Percentiles rank a stretch among this genome's conserved stretches.
phyloP scores from a whole-genome alignment of 1,140 invertebrate species.

The Zaprionus kolodkinae region DNA sequence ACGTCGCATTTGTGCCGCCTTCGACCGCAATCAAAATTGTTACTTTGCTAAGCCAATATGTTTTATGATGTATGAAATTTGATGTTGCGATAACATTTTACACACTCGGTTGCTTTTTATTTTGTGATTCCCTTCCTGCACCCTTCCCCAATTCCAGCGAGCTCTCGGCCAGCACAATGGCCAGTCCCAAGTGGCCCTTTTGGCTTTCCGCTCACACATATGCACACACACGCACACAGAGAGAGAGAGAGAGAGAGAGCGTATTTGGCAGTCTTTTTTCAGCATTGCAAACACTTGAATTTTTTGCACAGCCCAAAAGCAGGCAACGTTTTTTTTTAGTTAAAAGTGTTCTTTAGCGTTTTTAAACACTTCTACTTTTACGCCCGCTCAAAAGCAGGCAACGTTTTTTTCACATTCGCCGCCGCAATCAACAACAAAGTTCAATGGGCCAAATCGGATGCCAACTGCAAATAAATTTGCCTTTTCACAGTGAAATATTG shows the following conservation, averaged over 20 bases:
- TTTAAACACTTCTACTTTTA: slow-evolving; percentile 40
- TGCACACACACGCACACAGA: not conserved
- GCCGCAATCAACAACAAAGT: slow-evolving; percentile 72
- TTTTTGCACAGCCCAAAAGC: slow-evolving; percentile 27
- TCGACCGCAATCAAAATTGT: slow-evolving; percentile 81
- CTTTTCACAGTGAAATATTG: slow-evolving; percentile 74
- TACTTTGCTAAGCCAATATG: slow-evolving; percentile 82
- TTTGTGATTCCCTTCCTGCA: slow-evolving; percentile 37
- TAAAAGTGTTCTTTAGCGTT: slow-evolving; percentile 40
- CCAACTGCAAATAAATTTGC: slow-evolving; percentile 75
- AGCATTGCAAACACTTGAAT: slow-evolving; percentile 36
- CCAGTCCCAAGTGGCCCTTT: slow-evolving; percentile 21
- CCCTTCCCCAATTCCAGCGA: not conserved
- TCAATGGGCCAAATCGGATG: slow-evolving; percentile 72
- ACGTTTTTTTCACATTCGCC: slow-evolving; percentile 25
- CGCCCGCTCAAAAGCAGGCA: slow-evolving; percentile 16
- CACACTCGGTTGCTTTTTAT: slow-evolving; percentile 76
- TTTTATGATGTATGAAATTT: slow-evolving; percentile 83
- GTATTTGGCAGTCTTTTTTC: not conserved
- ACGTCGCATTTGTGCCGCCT: slow-evolving; percentile 58
- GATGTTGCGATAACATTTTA: slow-evolving; percentile 83
- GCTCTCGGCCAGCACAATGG: slow-evolving; percentile 10
- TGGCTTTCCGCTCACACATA: not conserved
- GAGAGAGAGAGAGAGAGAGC: not conserved
- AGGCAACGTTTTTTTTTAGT: slow-evolving; percentile 29